A percentile compares a stretch with the other conserved stretches of the same genome.
phyloP scores from a whole-genome alignment of 2,888 invertebrate species.

The Orthonevra nobilis region DNA sequence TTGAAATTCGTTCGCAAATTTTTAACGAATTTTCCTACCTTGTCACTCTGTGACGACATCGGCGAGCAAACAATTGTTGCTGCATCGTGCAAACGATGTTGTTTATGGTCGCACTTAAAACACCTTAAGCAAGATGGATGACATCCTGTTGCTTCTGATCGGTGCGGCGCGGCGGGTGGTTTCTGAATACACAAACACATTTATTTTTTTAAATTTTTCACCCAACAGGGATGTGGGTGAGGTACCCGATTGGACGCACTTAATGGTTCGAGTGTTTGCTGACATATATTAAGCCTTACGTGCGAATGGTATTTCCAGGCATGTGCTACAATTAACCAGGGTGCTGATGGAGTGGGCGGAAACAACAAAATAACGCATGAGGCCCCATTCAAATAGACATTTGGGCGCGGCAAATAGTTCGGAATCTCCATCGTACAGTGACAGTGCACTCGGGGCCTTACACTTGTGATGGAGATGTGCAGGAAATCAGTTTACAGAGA shows the following conservation, averaged over 20 bases:
- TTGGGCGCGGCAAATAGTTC: neutral
- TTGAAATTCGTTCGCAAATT: neutral
- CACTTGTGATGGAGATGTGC: neutral
- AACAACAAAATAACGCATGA: too few species aligned
- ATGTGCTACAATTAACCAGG: conserved; percentile 11
- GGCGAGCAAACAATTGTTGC: conserved; percentile 5
- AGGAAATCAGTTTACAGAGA: neutral
- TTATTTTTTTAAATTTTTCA: too few species aligned
- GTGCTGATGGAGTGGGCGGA: too few species aligned
- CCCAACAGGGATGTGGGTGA: too few species aligned
- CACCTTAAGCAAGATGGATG: conserved; percentile 6
- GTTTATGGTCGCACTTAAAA: conserved; percentile 11
- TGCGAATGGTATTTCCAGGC: neutral
- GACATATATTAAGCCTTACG: neutral
- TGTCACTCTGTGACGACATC: conserved; percentile 1
- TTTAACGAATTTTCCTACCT: neutral
- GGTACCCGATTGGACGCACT: neutral
- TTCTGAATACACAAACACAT: neutral
- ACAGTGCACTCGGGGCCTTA: neutral
- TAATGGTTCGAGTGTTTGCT: neutral
- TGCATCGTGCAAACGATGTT: conserved; percentile 18
- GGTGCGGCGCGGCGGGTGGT: too few species aligned
- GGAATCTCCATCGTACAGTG: too few species aligned
- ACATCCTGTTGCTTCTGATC: conserved; percentile 24
- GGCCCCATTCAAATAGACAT: too few species aligned